Percentiles rank a stretch among this genome's conserved stretches.
Evolutionary conservation across 2,113 vertebrate species (phyloP).

Genomic region (Peromyscus polionotus): DNA sequence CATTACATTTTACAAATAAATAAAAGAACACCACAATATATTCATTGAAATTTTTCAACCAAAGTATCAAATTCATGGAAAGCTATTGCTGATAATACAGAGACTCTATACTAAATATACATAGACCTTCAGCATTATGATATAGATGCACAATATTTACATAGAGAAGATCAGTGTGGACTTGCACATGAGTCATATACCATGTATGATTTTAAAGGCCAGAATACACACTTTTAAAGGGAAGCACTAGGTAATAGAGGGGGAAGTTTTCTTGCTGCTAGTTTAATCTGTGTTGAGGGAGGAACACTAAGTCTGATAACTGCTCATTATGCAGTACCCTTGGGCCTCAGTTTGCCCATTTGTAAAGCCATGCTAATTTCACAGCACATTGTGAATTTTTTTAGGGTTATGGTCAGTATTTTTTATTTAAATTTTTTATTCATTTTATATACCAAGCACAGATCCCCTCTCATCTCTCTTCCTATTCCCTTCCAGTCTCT

Average conservation of each 20-base stretch:
- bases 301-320: neutral
- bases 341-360: neutral
- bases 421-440: no score
- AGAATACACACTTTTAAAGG: neutral
- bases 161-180: neutral
- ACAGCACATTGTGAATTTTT: neutral
- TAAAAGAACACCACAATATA: neutral
- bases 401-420: neutral
- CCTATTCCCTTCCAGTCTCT: no score
- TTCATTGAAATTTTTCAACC: neutral
- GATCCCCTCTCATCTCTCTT: no score
- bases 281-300: neutral
- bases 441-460: no score
- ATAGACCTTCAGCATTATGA: neutral
- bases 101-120: neutral
- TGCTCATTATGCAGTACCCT: neutral
- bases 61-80: neutral
- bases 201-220: neutral
- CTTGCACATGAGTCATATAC: neutral
- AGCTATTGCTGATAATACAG: neutral
- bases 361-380: neutral
- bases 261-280: no score
- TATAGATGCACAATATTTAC: neutral
- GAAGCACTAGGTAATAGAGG: neutral
- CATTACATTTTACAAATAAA: neutral